Evolutionary conservation across 2,113 vertebrate genomes (phyloP), one percentile per base, ranked within the genome.

Genomic region (Dicerorhinus sumatrensis): DNA sequence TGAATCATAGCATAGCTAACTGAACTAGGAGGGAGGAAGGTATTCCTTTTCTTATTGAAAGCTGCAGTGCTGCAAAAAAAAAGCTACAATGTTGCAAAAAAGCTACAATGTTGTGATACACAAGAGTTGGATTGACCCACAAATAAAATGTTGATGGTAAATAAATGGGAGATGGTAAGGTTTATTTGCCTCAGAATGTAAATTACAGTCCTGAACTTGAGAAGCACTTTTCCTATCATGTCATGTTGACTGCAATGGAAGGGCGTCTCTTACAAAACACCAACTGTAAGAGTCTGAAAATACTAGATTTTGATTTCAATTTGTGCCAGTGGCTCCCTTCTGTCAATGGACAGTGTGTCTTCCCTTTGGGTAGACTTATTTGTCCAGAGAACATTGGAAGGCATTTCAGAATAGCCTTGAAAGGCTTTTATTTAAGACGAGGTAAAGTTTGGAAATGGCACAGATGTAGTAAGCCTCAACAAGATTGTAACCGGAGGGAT

Each of bases 341-440:
- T 72, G 9, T 82, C 72, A 25, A 9, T 31, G 0, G 29, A 13
- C 8, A 60, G 33, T 86, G 48, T 72, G 6, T 67, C 2, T 95
- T 92, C 42, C 51, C 69, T 96, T 69, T 90, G 67, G 31, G 4
- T 46, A 39, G 46, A 51, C 9, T 39, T 69, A 27, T 91, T 65
- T 77, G 39, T 82, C 25, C 54, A 46, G 18, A 96, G 60, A 77
- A 81, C 54, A 76, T 6, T 63, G 27, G 3, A 48, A 69, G 13
- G 17, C 58, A 70, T 79, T 96, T 96, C n/a, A 76, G 42, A 87
- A 39, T 16, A 65, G 21, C 25, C 17, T 89, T 93, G 75, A 86
- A 73, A 87, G 8, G 39, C n/a, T 92, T 88, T 94, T 79, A 72
- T 82, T 97, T 83, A 60, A 25, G 63, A 93, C 11, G 18, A 86